A percentile compares a stretch with the other conserved stretches of the same genome.
phyloP scores from a whole-genome alignment of 2,888 invertebrate genomes.

The Chymomyza amoena region DNA sequence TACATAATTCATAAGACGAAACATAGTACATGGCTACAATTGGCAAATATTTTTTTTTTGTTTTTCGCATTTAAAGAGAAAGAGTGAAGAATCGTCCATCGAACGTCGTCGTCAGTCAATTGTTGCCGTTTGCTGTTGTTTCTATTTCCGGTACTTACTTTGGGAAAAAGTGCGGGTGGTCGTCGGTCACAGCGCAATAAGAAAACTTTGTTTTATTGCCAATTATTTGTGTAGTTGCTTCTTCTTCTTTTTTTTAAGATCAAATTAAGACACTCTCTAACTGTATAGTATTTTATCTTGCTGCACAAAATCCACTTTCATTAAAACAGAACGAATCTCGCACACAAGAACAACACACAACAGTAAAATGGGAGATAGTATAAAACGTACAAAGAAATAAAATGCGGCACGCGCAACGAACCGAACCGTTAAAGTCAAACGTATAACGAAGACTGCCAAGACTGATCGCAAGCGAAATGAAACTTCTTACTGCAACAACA shows the following conservation, averaged over 20 bases:
- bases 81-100: constrained; percentile 7
- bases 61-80: not conserved
- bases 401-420: not conserved
- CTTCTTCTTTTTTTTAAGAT: not conserved
- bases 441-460: constrained; percentile 60
- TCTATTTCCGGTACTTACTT: constrained; percentile 65
- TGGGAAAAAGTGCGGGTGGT: constrained; percentile 35
- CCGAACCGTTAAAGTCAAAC: constrained; percentile 66
- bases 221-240: constrained; percentile 9
- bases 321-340: constrained; percentile 27
- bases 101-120: not conserved
- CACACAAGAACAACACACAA: too few species aligned
- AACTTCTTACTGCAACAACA: constrained; percentile 38
- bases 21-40: constrained; percentile 1
- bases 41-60: not conserved
- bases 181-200: constrained; percentile 17
- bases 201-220: not conserved
- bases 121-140: constrained; percentile 14
- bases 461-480: constrained; percentile 26
- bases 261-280: not conserved
- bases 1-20: constrained; percentile 64
- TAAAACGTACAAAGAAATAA: not conserved
- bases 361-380: constrained; percentile 7
- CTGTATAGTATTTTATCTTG: not conserved
- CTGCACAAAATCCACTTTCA: constrained; percentile 21